Evolutionary conservation across 2,888 invertebrate genomes (phyloP).

Genomic region (Thera britannica): DNA sequence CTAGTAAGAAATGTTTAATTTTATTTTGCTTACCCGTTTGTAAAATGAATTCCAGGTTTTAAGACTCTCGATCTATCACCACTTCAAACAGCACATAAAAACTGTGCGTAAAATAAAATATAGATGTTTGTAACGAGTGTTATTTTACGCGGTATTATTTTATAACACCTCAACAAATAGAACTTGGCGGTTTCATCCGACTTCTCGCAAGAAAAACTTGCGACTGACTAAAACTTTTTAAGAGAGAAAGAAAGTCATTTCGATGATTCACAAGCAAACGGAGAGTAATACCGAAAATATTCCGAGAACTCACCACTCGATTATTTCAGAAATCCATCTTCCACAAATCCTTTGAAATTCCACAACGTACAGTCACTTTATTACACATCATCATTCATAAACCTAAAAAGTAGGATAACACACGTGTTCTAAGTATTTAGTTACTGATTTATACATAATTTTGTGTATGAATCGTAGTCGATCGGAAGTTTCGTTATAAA

Average conservation of each 20-base stretch:
- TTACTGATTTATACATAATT: slow-evolving; percentile 50
- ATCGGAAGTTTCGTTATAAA: slow-evolving; percentile 60
- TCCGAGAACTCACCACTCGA: slow-evolving; percentile 35
- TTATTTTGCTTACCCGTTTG: slow-evolving; percentile 8
- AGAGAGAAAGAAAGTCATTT: slow-evolving; percentile 21
- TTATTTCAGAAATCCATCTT: slow-evolving; percentile 37
- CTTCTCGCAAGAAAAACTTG: slow-evolving; percentile 17
- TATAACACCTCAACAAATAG: slow-evolving; percentile 13
- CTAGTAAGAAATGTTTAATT: not conserved
- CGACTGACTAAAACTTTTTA: slow-evolving; percentile 23
- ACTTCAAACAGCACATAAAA: slow-evolving; percentile 21
- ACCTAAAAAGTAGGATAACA: not conserved
- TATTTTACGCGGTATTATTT: not conserved
- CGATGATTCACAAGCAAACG: slow-evolving; percentile 31
- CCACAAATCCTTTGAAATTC: slow-evolving; percentile 16
- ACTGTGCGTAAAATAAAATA: slow-evolving; percentile 15
- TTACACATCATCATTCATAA: not conserved
- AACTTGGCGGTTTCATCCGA: not conserved
- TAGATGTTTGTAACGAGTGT: slow-evolving; percentile 3
- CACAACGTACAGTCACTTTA: slow-evolving; percentile 27
- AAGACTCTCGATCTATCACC: slow-evolving; percentile 15
- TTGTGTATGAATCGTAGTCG: slow-evolving; percentile 53
- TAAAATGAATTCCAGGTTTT: not conserved
- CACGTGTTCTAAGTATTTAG: slow-evolving; percentile 14
- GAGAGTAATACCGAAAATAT: slow-evolving; percentile 35